Evolutionary conservation across 1,140 invertebrate genomes (phyloP).

Genomic region (Dendroctonus valens): DNA sequence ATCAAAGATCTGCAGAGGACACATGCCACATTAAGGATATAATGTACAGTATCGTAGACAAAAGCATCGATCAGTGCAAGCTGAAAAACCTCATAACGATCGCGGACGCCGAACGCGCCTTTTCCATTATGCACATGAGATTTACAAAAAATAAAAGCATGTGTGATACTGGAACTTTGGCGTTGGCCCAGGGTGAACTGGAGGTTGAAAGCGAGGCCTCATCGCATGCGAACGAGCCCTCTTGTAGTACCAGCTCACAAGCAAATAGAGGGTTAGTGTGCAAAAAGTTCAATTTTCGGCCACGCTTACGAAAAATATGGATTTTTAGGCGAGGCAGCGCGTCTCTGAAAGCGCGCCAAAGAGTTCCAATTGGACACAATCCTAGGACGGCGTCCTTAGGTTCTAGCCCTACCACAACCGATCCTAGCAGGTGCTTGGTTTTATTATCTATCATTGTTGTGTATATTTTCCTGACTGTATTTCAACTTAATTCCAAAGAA

Average conservation of each 20-base stretch:
- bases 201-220: too few species aligned
- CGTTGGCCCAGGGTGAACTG: too few species aligned
- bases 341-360: too few species aligned
- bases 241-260: conserved; percentile 18
- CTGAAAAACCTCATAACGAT: conserved; percentile 51
- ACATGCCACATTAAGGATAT: conserved; percentile 40
- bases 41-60: conserved; percentile 51
- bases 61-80: conserved; percentile 53
- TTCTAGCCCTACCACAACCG: conserved; percentile 12
- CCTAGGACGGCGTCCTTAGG: conserved; percentile 21
- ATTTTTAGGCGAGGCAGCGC: too few species aligned
- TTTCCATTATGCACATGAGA: conserved; percentile 56
- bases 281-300: not conserved
- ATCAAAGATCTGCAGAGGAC: conserved; percentile 24
- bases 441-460: too few species aligned
- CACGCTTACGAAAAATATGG: not conserved
- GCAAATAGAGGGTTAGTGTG: conserved; percentile 5
- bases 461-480: too few species aligned
- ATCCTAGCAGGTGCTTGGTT: conserved; percentile 10
- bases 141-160: conserved; percentile 50
- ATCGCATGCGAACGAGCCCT: not conserved
- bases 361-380: too few species aligned
- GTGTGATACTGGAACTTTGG: conserved; percentile 38
- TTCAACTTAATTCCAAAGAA: too few species aligned
- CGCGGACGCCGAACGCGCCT: conserved; percentile 56